Percentiles rank a stretch among this genome's conserved stretches.
phyloP scores from a whole-genome alignment of 2,113 vertebrate species.

The Lutjanus erythropterus region DNA sequence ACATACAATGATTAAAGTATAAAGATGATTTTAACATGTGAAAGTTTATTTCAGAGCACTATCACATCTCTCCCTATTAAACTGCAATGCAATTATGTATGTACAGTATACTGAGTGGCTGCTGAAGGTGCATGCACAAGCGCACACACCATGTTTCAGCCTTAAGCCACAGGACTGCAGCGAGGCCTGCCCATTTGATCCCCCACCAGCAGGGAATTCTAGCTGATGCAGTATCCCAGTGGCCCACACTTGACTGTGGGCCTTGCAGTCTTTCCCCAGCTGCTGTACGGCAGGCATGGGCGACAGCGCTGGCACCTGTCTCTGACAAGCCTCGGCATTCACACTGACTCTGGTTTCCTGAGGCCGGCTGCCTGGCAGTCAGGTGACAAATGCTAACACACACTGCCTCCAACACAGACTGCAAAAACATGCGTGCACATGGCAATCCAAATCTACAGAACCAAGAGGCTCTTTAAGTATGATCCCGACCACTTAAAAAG shows the following conservation, averaged over 20 bases:
- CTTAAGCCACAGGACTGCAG: constrained; percentile 36
- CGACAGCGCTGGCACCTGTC: constrained; percentile 79
- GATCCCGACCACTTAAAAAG: constrained; percentile 76
- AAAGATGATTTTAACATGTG: neutral
- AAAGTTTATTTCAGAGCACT: constrained; percentile 22
- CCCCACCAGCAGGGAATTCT: constrained; percentile 49
- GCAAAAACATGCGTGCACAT: constrained; percentile 39
- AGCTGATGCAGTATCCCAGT: constrained; percentile 55
- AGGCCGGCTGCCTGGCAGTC: constrained; percentile 78
- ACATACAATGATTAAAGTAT: neutral
- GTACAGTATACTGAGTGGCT: neutral
- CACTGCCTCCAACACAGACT: constrained; percentile 44
- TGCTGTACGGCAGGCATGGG: constrained; percentile 75
- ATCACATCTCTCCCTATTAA: neutral
- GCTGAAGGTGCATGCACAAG: constrained; percentile 21
- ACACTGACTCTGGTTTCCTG: constrained; percentile 79
- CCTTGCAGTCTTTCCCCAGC: constrained; percentile 66
- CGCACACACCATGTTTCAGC: constrained; percentile 16
- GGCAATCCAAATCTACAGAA: constrained; percentile 59
- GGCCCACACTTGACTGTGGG: constrained; percentile 64
- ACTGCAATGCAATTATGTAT: neutral
- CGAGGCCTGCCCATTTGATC: constrained; percentile 30
- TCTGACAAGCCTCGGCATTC: constrained; percentile 77
- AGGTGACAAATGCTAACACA: constrained; percentile 82
- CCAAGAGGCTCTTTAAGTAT: constrained; percentile 68